A percentile compares a stretch with the other conserved stretches of the same genome.
Conservation (phyloP, 2,797 vertebrate genomes). For the Saxicola maurus region DNA sequence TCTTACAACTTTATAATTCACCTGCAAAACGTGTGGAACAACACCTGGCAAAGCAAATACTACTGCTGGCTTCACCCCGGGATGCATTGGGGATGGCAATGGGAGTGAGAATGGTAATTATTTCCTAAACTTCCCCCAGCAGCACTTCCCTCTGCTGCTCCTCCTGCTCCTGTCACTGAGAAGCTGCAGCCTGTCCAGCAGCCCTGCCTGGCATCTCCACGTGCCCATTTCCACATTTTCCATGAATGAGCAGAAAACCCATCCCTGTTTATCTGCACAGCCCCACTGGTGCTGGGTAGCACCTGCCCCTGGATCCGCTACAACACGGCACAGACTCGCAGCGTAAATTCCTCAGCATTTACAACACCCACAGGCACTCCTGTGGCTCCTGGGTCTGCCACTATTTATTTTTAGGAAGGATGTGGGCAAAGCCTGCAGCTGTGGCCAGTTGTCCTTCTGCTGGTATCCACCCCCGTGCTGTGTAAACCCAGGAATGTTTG, state of each 20-base stretch:
- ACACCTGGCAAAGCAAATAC: not conserved
- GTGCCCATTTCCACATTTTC: not conserved
- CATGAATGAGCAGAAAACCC: not conserved
- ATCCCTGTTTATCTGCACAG: not conserved
- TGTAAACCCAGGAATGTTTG: accelerated
- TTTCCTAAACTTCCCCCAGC: not conserved
- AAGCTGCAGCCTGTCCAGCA: not conserved
- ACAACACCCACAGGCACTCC: not conserved
- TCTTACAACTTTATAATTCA: not conserved
- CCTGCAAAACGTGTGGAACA: not conserved
- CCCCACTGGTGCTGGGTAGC: not conserved
- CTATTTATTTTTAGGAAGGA: not conserved
- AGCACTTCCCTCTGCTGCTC: not conserved
- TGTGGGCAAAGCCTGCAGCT: not conserved
- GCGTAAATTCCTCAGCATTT: accelerated
- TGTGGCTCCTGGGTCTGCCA: not conserved
- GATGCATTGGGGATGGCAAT: not conserved
- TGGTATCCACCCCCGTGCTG: not conserved
- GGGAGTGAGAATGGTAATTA: not conserved
- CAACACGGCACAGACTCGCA: accelerated
- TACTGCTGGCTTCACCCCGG: not conserved
- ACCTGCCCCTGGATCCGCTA: not conserved
- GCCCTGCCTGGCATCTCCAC: not conserved
- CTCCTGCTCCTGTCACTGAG: not conserved
- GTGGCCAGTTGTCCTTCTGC: not conserved